A percentile compares a stretch with the other conserved stretches of the same genome.
These are phyloP conservation scores for Oryzias woworae DNA, from an alignment of 2,113 vertebrate species.

Conservation along the genomic window DNA sequence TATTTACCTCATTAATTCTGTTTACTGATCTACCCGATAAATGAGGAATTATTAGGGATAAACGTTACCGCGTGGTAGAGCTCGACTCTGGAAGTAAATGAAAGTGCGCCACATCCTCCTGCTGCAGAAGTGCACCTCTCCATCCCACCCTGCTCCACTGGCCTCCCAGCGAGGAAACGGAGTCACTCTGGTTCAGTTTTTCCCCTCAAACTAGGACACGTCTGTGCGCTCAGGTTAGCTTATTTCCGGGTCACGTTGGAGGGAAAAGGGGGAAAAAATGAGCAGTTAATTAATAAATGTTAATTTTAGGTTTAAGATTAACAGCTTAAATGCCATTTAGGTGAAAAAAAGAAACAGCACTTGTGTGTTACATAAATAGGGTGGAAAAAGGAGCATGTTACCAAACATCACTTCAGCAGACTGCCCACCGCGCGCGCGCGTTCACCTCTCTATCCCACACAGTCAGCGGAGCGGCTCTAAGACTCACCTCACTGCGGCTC, in stretches of 20 bases:
- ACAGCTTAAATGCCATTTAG: no score
- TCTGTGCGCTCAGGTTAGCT: conserved; percentile 15
- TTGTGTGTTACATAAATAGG: neutral
- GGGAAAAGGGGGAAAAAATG: conserved; percentile 32
- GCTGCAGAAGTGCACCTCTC: conserved; percentile 53
- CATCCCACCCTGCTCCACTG: conserved; percentile 36
- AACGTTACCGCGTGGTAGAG: no score
- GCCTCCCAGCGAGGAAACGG: conserved; percentile 1
- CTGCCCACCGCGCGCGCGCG: conserved; percentile 1
- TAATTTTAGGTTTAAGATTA: no score
- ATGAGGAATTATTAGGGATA: no score
- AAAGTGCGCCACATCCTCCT: conserved; percentile 77
- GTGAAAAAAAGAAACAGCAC: neutral
- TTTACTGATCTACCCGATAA: no score
- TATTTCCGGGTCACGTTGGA: conserved; percentile 47
- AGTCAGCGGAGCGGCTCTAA: neutral
- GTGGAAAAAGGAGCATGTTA: neutral
- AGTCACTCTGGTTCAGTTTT: conserved; percentile 23
- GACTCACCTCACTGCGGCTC: conserved; percentile 30
- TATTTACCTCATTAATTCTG: no score
- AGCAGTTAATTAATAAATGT: conserved; percentile 2
- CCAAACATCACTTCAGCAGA: neutral
- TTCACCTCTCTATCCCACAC: conserved; percentile 11
- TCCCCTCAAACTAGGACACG: conserved; percentile 12
- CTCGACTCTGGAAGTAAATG: conserved; percentile 58